Percentiles rank a stretch among this genome's conserved stretches.
phyloP scores from a whole-genome alignment of 2,113 vertebrate species.

The Hylia prasina region DNA sequence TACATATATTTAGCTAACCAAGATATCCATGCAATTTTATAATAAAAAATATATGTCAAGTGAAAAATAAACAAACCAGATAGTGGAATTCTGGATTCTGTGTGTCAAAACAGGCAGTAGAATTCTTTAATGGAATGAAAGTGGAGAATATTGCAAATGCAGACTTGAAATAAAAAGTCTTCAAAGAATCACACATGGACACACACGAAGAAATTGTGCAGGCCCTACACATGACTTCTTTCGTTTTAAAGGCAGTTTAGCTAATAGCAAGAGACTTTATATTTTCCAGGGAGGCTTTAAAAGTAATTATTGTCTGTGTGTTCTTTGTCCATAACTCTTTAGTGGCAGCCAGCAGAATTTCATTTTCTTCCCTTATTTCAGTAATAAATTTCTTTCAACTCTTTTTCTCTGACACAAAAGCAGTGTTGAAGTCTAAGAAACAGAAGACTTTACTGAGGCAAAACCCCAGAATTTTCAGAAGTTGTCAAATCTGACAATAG shows the following conservation, averaged over 20 bases:
- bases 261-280: constrained; percentile 34
- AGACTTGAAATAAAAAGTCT: not conserved
- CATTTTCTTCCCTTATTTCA: constrained; percentile 50
- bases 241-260: not conserved
- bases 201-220: not conserved
- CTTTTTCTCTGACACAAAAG: not conserved
- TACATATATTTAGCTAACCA: not conserved
- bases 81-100: not conserved
- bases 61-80: not conserved
- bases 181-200: not conserved
- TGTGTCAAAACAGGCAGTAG: not conserved
- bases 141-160: not conserved
- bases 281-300: constrained; percentile 48
- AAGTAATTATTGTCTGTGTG: constrained; percentile 37
- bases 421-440: not conserved
- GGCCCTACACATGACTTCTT: not conserved
- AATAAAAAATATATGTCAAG: not conserved
- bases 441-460: not conserved
- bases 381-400: constrained; percentile 42
- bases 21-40: not conserved
- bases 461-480: not conserved
- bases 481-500: not conserved
- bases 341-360: constrained; percentile 5
- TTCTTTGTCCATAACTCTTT: constrained; percentile 36
- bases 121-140: not conserved